Evolutionary conservation across 2,888 invertebrate species (phyloP), one percentile per base, ranked within the genome.

Genomic region (Venusia cambrica): DNA sequence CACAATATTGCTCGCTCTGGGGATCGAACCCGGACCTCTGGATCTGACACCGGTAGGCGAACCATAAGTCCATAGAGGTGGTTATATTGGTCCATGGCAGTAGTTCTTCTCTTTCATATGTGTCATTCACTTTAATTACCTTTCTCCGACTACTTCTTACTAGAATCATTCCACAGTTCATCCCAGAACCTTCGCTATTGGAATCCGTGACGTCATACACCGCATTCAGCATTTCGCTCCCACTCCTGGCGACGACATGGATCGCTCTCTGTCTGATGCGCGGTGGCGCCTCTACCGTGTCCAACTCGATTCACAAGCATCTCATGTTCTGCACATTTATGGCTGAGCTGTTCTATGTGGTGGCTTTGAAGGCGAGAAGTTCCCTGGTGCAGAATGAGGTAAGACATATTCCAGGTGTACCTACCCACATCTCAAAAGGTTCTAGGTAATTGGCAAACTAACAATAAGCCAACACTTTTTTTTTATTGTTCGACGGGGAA

Each of bases 281-380:
- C 3, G 96, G 97, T 1, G 93, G 93, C 6, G 84, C 90, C 0
- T 92, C 93, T 37, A 96, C 96, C 0, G 98, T 98, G 57, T 96
- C 97, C 22, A 97, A 97, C 75, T 95, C 95, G 8, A 97, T 98
- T 46, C 95, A 97, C 65, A 96, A 97, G 64, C 97, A 98, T 70
- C 89, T 98, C 4, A 93, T 97, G n/a, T 89, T 97, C 44, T 95
- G 95, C 62, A 93, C 97, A 9, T 94, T 98, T 63, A 88, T 95
- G 55, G 94, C 95, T 0, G 94, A 97, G 66, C 71, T 96, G 11
- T 77, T 97, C 12, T 98, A 96, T 71, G 89, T 98, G 27, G 88
- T 97, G 5, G 97, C 97, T 0, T 88, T 98, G 62, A 96, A 97
- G 74, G 93, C 93, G 1, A 89, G 97, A 31, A 89, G 90, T 45